Conservation (phyloP, 2,888 invertebrate species). For the Leucania comma region DNA sequence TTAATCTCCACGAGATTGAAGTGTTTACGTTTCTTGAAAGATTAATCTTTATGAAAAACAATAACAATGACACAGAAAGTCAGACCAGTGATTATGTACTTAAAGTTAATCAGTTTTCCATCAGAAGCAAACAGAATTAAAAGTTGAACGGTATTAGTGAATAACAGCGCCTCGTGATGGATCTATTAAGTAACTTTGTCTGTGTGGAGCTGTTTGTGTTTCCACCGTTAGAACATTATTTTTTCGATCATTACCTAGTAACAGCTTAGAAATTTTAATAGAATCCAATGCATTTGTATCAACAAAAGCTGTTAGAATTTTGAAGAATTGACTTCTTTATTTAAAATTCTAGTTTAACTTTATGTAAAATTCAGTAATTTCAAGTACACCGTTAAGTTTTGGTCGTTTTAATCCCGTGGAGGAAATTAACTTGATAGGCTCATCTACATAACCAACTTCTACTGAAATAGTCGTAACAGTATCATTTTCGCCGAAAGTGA, state of each 20-base stretch:
- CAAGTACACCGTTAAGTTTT: too few species aligned
- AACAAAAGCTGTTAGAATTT: background rate
- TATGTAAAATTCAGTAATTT: background rate
- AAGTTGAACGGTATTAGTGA: conserved; percentile 31
- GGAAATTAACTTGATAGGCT: background rate
- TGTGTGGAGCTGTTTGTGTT: background rate
- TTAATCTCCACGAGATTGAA: conserved; percentile 4
- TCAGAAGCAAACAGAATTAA: conserved; percentile 47
- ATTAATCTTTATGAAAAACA: conserved; percentile 22
- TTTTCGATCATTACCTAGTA: background rate
- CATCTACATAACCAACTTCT: background rate
- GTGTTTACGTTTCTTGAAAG: conserved; percentile 13
- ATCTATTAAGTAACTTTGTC: conserved; percentile 39
- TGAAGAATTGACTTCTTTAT: too few species aligned
- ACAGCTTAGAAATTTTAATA: background rate
- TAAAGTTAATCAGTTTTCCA: conserved; percentile 39
- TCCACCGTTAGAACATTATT: background rate
- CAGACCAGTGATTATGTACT: conserved; percentile 21
- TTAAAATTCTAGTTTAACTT: too few species aligned
- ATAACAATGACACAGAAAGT: conserved; percentile 24
- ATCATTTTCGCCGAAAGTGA: conserved; percentile 24
- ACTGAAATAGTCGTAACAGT: conserved; percentile 7
- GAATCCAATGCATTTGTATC: background rate
- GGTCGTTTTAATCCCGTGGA: too few species aligned
- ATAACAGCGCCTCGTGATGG: conserved; percentile 36